Evolutionary conservation across 2,797 vertebrate species (phyloP).

Genomic region (Pitangus sulphuratus): DNA sequence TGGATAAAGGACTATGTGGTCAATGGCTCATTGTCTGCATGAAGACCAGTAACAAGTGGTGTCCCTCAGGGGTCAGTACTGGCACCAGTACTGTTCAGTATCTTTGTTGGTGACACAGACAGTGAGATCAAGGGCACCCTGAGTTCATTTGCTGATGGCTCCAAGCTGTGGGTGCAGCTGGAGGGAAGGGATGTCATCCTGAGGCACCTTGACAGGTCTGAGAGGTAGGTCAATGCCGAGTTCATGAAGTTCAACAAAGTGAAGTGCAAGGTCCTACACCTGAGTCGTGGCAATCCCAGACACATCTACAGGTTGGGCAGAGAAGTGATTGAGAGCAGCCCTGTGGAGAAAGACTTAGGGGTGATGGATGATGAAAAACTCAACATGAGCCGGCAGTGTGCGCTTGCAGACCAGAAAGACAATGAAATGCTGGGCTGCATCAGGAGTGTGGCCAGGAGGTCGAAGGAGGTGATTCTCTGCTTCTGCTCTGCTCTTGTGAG

Average conservation of each 20-base stretch:
- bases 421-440: not conserved
- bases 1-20: too few relatives aligned
- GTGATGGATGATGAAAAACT: not conserved
- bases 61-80: not conserved
- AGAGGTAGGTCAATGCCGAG: not conserved
- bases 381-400: not conserved
- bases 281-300: rapidly evolving
- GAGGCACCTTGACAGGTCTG: not conserved
- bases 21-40: not conserved
- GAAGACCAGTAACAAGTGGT: too few relatives aligned
- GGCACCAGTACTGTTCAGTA: not conserved
- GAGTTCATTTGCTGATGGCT: not conserved
- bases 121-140: not conserved
- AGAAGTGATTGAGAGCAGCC: not conserved
- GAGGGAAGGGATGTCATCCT: not conserved
- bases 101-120: not conserved
- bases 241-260: not conserved
- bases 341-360: not conserved
- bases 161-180: not conserved
- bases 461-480: not conserved
- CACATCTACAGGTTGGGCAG: too few relatives aligned
- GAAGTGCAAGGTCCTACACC: not conserved
- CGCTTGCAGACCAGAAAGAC: rapidly evolving
- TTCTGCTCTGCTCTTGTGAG: not conserved
- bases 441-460: not conserved